These are phyloP conservation scores for Gymnoscopelus braueri DNA, from an alignment of 2,797 vertebrate species.

Conservation along the genomic window DNA sequence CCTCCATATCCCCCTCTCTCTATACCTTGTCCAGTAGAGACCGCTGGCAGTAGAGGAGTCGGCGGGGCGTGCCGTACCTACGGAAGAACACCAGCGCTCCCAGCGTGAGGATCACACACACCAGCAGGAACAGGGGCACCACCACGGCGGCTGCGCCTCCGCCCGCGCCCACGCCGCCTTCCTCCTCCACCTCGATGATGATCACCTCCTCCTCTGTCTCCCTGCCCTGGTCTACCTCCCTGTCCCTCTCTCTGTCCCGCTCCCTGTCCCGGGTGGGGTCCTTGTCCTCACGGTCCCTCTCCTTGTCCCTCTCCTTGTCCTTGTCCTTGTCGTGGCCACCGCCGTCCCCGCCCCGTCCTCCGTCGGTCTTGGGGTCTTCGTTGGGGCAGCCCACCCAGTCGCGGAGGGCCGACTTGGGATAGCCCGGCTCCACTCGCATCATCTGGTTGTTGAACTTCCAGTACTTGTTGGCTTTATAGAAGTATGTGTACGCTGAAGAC, in stretches of 20 bases:
- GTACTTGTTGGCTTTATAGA: slow-evolving; percentile 93
- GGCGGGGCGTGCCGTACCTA: slow-evolving; percentile 89
- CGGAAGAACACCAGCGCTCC: slow-evolving; percentile 87
- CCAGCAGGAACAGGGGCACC: slow-evolving; percentile 85
- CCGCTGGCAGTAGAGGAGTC: slow-evolving; percentile 90
- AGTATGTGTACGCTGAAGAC: slow-evolving; percentile 88
- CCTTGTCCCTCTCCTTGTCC: slow-evolving; percentile 54
- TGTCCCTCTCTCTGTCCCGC: slow-evolving; percentile 38
- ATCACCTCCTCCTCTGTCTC: slow-evolving; percentile 71
- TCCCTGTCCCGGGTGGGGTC: slow-evolving; percentile 59
- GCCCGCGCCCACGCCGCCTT: slow-evolving; percentile 56
- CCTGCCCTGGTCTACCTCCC: slow-evolving; percentile 20
- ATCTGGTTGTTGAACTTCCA: slow-evolving; percentile 95
- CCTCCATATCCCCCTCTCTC: slow-evolving; percentile 34
- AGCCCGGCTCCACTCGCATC: slow-evolving; percentile 89
- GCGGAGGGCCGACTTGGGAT: slow-evolving; percentile 88
- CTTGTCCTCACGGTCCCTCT: slow-evolving; percentile 56
- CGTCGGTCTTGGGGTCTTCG: slow-evolving; percentile 81
- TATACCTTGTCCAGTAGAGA: slow-evolving; percentile 87
- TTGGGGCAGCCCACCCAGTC: slow-evolving; percentile 91
- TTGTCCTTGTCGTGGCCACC: slow-evolving; percentile 71
- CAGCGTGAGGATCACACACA: slow-evolving; percentile 86
- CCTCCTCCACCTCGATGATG: slow-evolving; percentile 81
- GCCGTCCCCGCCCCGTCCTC: slow-evolving; percentile 60
- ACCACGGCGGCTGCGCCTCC: slow-evolving; percentile 81